Conservation (phyloP, 2,113 vertebrate genomes). For the Parus major region DNA sequence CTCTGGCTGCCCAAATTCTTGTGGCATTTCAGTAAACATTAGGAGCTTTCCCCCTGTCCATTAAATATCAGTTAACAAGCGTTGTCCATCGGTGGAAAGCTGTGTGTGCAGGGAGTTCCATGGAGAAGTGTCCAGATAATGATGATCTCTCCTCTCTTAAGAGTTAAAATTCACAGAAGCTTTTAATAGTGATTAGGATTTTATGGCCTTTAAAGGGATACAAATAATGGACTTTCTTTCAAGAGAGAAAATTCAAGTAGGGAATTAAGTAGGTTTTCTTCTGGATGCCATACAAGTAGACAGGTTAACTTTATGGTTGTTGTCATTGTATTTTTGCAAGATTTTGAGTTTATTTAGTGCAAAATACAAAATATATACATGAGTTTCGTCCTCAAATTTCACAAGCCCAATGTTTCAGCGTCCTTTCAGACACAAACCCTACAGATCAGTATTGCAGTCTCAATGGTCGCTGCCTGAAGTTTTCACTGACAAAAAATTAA, state of each 20-base stretch:
- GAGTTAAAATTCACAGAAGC: neutral
- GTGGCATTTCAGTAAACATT: neutral
- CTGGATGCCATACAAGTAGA: neutral
- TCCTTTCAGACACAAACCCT: neutral
- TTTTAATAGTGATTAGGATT: neutral
- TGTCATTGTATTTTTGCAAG: neutral
- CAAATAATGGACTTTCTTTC: neutral
- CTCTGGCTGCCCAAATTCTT: neutral
- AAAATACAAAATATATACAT: neutral
- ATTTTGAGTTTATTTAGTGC: neutral
- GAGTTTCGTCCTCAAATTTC: neutral
- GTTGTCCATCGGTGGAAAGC: neutral
- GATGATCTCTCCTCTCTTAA: neutral
- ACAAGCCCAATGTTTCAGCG: rapidly evolving
- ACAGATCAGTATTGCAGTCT: neutral
- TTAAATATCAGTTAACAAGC: neutral
- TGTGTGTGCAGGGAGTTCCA: neutral
- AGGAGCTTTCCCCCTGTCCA: rapidly evolving
- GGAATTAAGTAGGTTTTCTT: neutral
- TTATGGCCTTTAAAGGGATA: neutral
- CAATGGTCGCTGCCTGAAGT: neutral
- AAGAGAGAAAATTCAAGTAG: neutral
- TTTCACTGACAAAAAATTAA: neutral
- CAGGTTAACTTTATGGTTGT: neutral
- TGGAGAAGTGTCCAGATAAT: neutral